Evolutionary conservation across 2,888 invertebrate species (phyloP), one percentile per base, ranked within the genome.

Genomic region (Venusia cambrica): DNA sequence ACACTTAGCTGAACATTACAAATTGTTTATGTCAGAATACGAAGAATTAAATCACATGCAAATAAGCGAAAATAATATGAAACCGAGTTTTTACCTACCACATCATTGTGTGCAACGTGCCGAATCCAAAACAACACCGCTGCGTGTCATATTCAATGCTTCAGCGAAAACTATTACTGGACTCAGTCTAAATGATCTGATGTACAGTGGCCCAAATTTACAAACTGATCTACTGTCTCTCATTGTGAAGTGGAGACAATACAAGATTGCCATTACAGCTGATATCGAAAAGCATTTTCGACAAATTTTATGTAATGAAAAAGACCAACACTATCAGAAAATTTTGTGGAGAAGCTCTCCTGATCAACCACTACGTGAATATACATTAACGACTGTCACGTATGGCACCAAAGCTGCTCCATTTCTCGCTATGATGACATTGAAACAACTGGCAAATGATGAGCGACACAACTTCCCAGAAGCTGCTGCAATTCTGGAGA

Each of bases 211-310:
- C 1, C 50, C 54, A 0, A 50, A 48, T 9, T 24, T 50, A 10
- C 50, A 55, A 20, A 20, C 34, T 15, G 38, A 43, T 16, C 22
- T 43, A n/a, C 24, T 22, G 10, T 11, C 20, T 5, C 17, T 49
- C 3, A 7, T 54, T 1, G 36, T 17, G 17, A 20, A 37, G 20
- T 53, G 47, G 51, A 35, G 54, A 19, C 39, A 48, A 6, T 48
- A 42, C 32, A 17, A 34, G 11, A 44, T 37, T 9, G 54, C 36
- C 1, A 45, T 43, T 9, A 52, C 45, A 0, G 50, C 53, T 0
- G 54, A 53, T 10, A 42, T 53, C 1, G 51, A 48, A 14, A 54
- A 51, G 24, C 49, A 50, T 47, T 54, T 39, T 27, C 17, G 50
- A 1, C 35, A 37, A 4, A 48, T 57, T 4, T 29, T 13, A 8